Evolutionary conservation across 2,888 invertebrate species (phyloP), one percentile per base, ranked within the genome.

Genomic region (Thereva nobilitata): DNA sequence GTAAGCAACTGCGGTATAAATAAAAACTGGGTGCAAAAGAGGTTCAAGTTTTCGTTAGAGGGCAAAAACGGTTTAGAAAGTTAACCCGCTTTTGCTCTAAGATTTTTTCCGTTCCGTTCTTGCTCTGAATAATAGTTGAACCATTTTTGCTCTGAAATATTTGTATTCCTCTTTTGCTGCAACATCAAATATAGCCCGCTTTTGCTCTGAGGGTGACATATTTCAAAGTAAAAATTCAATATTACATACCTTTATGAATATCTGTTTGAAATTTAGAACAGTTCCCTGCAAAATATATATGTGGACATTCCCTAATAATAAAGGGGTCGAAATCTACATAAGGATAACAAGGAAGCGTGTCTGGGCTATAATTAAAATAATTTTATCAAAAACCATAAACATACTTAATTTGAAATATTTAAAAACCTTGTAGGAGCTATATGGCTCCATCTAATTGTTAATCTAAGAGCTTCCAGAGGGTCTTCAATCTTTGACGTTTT

Each of bases 231-330:
- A 70, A 4, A 53, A 53, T 4, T 23, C 7, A n/a, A n/a, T n/a
- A 4, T 34, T 9, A 34, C 1, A 73, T 81, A 87, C 89, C 88
- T 83, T 83, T 81, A 76, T 86, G 84, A 9, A 90, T 68, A 72
- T 87, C 88, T 0, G 89, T 89, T 61, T 85, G 85, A 79, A 88
- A 93, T 74, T 86, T 82, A 7, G 84, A 81, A 77, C 91, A 90
- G 80, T 96, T 96, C 0, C 95, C 95, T 76, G 87, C 87, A 79
- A 96, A 97, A 77, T 92, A 91, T 40, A 97, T 83, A 77, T 95
- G 89, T 0, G 97, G 97, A 76, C 90, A 91, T 71, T 90, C 86
- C 56, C 86, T 85, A 64, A 97, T 85, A 64, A 95, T 87, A 74
- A 97, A 95, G 0, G 97, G 97, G 83, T 97, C 97, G 7, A 84